Percentiles rank a stretch among this genome's conserved stretches.
Conservation (phyloP, 2,888 invertebrate genomes). For the Ochropacha duplaris region DNA sequence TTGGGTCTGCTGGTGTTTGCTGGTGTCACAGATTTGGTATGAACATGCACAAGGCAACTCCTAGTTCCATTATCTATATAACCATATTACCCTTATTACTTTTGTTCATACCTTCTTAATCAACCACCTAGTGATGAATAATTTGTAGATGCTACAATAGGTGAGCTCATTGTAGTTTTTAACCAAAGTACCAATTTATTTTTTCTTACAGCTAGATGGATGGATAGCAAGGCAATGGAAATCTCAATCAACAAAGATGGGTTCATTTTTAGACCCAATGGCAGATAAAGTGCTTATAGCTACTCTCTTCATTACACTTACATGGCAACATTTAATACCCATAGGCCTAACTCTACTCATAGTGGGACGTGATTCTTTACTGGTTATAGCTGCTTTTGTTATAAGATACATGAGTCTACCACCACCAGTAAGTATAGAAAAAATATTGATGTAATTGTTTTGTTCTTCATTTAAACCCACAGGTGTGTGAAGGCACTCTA, state of each 20-base stretch:
- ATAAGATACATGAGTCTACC: constrained; percentile 95
- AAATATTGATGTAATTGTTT: no score
- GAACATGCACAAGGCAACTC: no score
- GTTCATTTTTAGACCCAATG: constrained; percentile 97
- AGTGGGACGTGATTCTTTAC: constrained; percentile 90
- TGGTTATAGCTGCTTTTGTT: constrained; percentile 93
- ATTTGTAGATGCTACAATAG: no score
- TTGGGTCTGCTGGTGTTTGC: constrained; percentile 92
- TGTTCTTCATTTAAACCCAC: no score
- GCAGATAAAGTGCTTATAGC: constrained; percentile 98
- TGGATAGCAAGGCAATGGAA: constrained; percentile 97
- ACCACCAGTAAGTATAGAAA: constrained; percentile 88
- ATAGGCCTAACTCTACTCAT: constrained; percentile 91
- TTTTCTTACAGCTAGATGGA: constrained; percentile 90
- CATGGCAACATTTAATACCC: constrained; percentile 93
- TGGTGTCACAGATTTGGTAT: constrained; percentile 95
- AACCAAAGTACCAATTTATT: neutral
- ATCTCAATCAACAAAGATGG: constrained; percentile 95
- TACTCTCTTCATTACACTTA: constrained; percentile 93
- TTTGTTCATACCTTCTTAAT: no score
- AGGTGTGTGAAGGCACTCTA: no score
- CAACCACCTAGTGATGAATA: no score
- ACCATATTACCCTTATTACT: no score
- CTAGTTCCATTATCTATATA: no score
- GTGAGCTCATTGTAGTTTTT: neutral